Evolutionary conservation across 2,888 invertebrate species (phyloP), one percentile per base, ranked within the genome.

Genomic region (Pyrocoelia pectoralis): DNA sequence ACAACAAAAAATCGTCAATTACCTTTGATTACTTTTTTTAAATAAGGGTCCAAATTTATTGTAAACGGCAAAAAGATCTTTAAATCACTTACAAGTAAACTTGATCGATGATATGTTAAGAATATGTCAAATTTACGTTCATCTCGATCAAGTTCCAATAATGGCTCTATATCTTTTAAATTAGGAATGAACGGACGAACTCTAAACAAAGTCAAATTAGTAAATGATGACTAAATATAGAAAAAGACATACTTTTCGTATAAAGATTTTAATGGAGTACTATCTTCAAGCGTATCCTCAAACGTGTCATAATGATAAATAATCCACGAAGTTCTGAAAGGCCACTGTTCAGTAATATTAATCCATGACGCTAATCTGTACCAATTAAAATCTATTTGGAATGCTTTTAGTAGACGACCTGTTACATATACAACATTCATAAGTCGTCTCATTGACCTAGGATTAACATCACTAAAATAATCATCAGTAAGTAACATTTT

Each of bases 321-420:
- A 75, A 99, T 92, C 97, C 98, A 98, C 10, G 98, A 97, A 18
- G 97, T 94, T 57, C 98, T 87, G 82, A 97, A 94, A 0, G 98
- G 98, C 98, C 98, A 99, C 80, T 98, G 98, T 79, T 99, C 99
- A 0, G 98, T 97, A 60, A 99, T 89, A 82, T 98, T 98, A 71
- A 98, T 94, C 98, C 98, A 98, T 61, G 95, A 94, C 66, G 97
- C 97, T 73, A 99, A 86, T 73, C 96, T 93, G 83, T 97, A 95
- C 98, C 98, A 99, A 83, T 95, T 97, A 84, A 99, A 99, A 80
- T 99, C 98, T 72, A 99, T 94, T 84, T 97, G 96, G 87, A 98
- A 98, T 77, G 98, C 96, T 86, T 98, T 94, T 72, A 99, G 85
- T 70, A 99, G 86, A 57, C 98, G 93, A 68, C 97, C 95, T 65